A percentile compares a stretch with the other conserved stretches of the same genome.
Evolutionary conservation across 1,140 invertebrate genomes (phyloP).

Genomic region (Drosophila navojoa): DNA sequence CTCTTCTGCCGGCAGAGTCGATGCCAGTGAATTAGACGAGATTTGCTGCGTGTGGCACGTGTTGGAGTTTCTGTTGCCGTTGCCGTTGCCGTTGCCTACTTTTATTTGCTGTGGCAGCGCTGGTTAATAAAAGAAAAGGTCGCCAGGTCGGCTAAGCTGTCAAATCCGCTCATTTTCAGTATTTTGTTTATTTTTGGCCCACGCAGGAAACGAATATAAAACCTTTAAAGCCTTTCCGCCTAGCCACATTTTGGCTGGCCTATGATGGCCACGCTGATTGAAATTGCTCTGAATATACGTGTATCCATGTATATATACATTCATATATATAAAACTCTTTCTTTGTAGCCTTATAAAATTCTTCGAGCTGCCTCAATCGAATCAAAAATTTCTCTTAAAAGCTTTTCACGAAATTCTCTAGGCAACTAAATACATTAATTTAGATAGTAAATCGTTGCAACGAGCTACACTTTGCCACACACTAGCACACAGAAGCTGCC

Average conservation of each 20-base stretch:
- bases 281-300: not conserved
- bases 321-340: too few species aligned
- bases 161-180: conserved; percentile 33
- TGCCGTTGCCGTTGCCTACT: conserved; percentile 27
- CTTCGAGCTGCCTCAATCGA: too few species aligned
- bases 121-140: conserved; percentile 42
- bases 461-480: not conserved
- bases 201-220: not conserved
- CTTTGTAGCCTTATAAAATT: too few species aligned
- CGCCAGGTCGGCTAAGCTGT: conserved; percentile 38
- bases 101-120: conserved; percentile 19
- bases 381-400: too few species aligned
- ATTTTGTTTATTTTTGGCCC: conserved; percentile 30
- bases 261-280: not conserved
- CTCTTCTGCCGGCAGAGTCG: conserved; percentile 5
- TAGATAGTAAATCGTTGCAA: conserved; percentile 1
- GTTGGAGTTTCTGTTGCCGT: conserved; percentile 12
- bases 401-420: not conserved
- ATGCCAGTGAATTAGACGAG: conserved; percentile 56
- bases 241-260: not conserved
- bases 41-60: conserved; percentile 63
- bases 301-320: too few species aligned
- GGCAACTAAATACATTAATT: conserved; percentile 6
- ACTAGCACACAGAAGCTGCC: not conserved
- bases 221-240: conserved; percentile 3